phyloP scores from a whole-genome alignment of 2,113 vertebrate genomes.

The Thunnus thynnus region DNA sequence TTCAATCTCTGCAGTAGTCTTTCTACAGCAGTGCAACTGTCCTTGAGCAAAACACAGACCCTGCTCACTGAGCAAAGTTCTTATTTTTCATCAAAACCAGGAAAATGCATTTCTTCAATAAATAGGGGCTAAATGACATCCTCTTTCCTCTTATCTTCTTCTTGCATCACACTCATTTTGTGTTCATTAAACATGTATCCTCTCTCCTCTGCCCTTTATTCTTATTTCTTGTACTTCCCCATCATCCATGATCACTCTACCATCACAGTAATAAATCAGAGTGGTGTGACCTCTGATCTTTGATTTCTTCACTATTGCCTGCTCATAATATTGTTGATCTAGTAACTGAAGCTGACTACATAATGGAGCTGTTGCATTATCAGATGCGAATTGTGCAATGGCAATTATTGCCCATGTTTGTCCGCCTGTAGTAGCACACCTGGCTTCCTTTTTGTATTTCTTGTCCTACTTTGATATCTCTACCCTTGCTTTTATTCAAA shows the following conservation, averaged over 20 bases:
- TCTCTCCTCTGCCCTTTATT: too few species aligned
- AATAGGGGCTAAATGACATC: neutral
- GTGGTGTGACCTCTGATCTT: neutral
- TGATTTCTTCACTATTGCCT: too few species aligned
- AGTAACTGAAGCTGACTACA: too few species aligned
- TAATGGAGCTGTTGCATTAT: too few species aligned
- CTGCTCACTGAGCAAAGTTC: neutral
- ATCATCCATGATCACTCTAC: neutral
- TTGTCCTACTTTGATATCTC: neutral
- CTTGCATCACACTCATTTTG: conserved; percentile 1
- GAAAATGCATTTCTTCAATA: neutral
- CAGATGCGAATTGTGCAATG: too few species aligned
- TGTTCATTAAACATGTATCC: neutral
- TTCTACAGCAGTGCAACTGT: neutral
- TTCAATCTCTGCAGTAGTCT: neutral
- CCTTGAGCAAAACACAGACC: conserved; percentile 20
- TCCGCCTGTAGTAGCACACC: too few species aligned
- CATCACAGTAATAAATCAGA: neutral
- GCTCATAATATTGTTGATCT: too few species aligned
- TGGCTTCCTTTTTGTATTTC: neutral
- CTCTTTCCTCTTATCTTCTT: neutral
- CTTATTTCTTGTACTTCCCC: neutral
- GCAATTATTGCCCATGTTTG: too few species aligned
- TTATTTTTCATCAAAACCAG: conserved; percentile 8
- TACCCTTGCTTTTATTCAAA: neutral